Evolutionary conservation across 2,113 vertebrate species (phyloP), one percentile per base, ranked within the genome.

Genomic region (Stegastes partitus): DNA sequence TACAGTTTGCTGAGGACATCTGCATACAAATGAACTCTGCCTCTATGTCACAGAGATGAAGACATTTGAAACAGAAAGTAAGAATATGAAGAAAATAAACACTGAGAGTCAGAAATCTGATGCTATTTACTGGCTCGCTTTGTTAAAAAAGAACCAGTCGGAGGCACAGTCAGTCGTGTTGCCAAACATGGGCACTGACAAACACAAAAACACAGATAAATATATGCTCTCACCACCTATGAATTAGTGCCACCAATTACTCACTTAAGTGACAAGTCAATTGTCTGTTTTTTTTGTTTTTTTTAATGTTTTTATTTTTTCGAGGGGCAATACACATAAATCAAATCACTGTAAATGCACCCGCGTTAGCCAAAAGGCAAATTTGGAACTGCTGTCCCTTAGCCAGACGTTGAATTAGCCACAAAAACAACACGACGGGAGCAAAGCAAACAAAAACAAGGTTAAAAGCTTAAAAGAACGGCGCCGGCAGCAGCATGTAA

Each of bases 21-120:
- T 77, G 83, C 69, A 88, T 68, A 82, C 58, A 74, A 86, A 86
- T 84, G 18, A 81, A 63, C 18, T 15, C 39, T 22, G 37, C 49
- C 8, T 34, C 53, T 47, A n/a, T 25, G 23, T 54, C 39, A 61
- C 15, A 71, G 10, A 62, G 28, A 49, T 11, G 16, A 19, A 59
- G 47, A 15, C 31, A 49, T 49, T 1, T 26, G 12, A 42, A 58
- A 34, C 31, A 34, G 31, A 34, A 34, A 34, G 31, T 34, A 10
- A 34, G 10, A 77, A 67, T 26, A 21, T 61, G 12, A 56, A 16
- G 12, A 31, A 69, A 31, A n/a, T 34, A 53, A 31, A n/a, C 44
- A 53, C 5, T 68, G 65, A 80, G n/a, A 57, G 70, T 65, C 21
- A 5, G 63, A 50, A 31, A 39, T 37, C 5, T 57, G 54, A 11